Evolutionary conservation across 2,888 invertebrate species (phyloP), one percentile per base, ranked within the genome.

Genomic region (Microchrysa polita): DNA sequence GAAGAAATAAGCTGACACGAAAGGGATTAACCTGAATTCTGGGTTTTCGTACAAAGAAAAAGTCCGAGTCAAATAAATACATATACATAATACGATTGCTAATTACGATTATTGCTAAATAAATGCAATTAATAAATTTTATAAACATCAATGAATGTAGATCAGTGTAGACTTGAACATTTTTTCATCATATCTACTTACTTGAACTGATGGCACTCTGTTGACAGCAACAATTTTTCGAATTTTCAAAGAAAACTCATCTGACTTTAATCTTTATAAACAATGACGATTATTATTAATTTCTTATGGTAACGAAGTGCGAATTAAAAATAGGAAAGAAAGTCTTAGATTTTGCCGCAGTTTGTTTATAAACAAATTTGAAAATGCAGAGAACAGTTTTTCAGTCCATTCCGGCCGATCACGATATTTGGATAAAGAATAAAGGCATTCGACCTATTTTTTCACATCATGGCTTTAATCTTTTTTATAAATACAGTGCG

Each of bases 211-310:
- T 48, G 48, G 12, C 4, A n/a, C 4, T 48, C 16, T 48, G 48
- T n/a, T 48, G 48, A 48, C 12, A 48, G 4, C 48, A 5, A n/a
- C 4, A 48, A 48, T 48, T 5, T 34, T 34, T n/a, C n/a, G 48
- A 48, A n/a, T 10, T 7, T 48, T 4, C 16, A n/a, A 2, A 48
- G n/a, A 40, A 61, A 61, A 61, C 23, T 61, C 16, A 23, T 16
- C 40, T 16, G 34, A 61, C 61, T 61, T 61, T 23, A 34, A n/a
- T 16, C 16, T 40, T 34, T 48, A 48, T 65, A 53, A 52, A 69
- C 55, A 69, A n/a, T 20, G 34, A 34, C 23, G n/a, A 27, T 69
- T 69, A 69, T 69, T 69, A 69, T 69, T 69, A 69, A 69, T 69
- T 69, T 34, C 40, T 40, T 16, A 34, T 55, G 57, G 40, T 40